phyloP scores from a whole-genome alignment of 2,888 invertebrate genomes.

The Drosophila formosana region DNA sequence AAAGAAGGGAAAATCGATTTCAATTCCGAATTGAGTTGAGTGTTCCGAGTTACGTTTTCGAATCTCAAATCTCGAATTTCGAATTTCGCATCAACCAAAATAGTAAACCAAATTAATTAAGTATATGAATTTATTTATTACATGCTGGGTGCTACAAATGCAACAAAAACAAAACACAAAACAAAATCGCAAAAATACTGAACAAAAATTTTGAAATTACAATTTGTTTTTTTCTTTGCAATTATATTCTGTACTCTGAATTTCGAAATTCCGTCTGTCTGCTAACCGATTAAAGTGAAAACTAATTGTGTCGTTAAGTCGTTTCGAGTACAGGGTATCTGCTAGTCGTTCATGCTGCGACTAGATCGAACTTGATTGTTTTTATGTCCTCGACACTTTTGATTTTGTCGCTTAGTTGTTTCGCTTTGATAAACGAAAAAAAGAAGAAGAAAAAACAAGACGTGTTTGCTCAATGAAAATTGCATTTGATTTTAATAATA shows the following conservation, averaged over 20 bases:
- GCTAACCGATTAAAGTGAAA: background rate
- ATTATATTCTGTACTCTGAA: slow-evolving; percentile 2
- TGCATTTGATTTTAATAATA: slow-evolving; percentile 65
- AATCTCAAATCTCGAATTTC: slow-evolving; percentile 30
- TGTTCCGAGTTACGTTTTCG: slow-evolving; percentile 25
- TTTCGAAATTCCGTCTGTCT: background rate
- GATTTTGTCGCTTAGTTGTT: slow-evolving; percentile 37
- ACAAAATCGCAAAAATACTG: slow-evolving; percentile 18
- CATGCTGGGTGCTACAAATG: slow-evolving; percentile 75
- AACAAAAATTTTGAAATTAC: slow-evolving; percentile 32
- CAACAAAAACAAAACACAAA: slow-evolving; percentile 45
- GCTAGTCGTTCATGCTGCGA: slow-evolving; percentile 18
- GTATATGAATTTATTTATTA: slow-evolving; percentile 73
- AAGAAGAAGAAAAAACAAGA: slow-evolving; percentile 15
- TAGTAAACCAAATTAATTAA: slow-evolving; percentile 47
- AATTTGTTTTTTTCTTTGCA: background rate
- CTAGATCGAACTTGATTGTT: slow-evolving; percentile 1
- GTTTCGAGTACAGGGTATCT: slow-evolving; percentile 8
- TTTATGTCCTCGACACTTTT: slow-evolving; percentile 6
- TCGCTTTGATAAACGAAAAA: slow-evolving; percentile 21
- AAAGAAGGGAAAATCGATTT: slow-evolving; percentile 1
- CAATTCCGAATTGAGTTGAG: slow-evolving; percentile 17
- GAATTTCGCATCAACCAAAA: slow-evolving; percentile 46
- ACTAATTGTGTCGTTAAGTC: background rate
- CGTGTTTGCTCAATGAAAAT: slow-evolving; percentile 60